phyloP scores from a whole-genome alignment of 2,797 vertebrate genomes.

The Onychomys leucogaster region DNA sequence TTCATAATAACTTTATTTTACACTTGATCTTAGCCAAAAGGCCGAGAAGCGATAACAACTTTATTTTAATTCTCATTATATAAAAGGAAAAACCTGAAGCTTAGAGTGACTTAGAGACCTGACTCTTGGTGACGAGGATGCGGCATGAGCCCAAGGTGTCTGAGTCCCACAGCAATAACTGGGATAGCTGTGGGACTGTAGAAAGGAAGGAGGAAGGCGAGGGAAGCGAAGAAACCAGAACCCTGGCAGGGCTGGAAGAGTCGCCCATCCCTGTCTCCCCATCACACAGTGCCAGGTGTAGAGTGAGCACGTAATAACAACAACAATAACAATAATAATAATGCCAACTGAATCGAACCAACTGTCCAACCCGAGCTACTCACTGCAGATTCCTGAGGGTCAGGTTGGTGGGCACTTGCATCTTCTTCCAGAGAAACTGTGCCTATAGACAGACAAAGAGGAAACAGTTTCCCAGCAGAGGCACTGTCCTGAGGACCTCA shows the following conservation, averaged over 20 bases:
- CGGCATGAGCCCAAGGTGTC: not conserved
- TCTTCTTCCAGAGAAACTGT: conserved; percentile 86
- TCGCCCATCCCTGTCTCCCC: not conserved
- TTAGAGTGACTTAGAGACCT: conserved; percentile 47
- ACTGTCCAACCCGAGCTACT: conserved; percentile 64
- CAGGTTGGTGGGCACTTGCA: conserved; percentile 78
- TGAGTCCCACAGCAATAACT: not conserved
- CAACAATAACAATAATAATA: not conserved
- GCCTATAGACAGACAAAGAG: conserved; percentile 72
- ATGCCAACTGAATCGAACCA: not conserved
- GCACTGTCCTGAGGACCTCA: not conserved
- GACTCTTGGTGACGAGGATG: not conserved
- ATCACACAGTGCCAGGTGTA: not conserved
- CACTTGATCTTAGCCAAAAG: no score
- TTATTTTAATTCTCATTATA: conserved; percentile 48
- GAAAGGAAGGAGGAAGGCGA: not conserved
- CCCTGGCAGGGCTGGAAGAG: not conserved
- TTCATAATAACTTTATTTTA: conserved; percentile 32
- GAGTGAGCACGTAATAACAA: not conserved
- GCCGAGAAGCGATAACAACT: no score
- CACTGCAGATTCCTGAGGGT: conserved; percentile 83
- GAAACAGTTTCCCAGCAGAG: not conserved
- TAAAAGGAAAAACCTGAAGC: conserved; percentile 23
- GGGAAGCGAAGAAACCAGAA: not conserved
- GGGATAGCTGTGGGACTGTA: not conserved